phyloP scores from a whole-genome alignment of 2,797 vertebrate genomes.

The Rhinichthys osculus region DNA sequence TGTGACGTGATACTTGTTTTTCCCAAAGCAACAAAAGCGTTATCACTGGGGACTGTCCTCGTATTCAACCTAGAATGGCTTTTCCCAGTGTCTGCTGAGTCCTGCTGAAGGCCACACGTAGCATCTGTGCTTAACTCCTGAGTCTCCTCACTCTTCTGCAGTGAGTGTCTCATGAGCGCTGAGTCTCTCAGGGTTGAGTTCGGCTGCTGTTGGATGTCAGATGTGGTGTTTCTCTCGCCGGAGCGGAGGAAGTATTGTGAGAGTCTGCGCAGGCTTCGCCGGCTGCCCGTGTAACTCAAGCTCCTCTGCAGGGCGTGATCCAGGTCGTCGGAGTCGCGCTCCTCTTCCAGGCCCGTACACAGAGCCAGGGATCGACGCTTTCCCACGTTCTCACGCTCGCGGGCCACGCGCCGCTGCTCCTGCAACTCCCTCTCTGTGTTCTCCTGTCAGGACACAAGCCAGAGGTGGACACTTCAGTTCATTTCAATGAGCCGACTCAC shows the following conservation, averaged over 20 bases:
- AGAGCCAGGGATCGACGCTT: constrained; percentile 81
- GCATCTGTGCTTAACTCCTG: constrained; percentile 4
- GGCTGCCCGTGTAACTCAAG: constrained; percentile 75
- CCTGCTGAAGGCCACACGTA: neutral
- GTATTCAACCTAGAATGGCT: constrained; percentile 51
- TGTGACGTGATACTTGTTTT: constrained; percentile 14
- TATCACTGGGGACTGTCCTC: constrained; percentile 19
- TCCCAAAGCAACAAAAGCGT: constrained; percentile 2
- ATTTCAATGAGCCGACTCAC: no score
- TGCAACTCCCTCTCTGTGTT: constrained; percentile 81
- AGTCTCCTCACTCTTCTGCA: neutral
- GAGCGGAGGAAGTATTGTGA: constrained; percentile 61
- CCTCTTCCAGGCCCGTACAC: constrained; percentile 73
- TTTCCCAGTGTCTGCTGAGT: neutral
- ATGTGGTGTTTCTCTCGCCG: constrained; percentile 26
- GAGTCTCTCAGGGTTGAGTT: neutral
- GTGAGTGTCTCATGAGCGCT: neutral
- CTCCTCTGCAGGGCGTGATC: constrained; percentile 81
- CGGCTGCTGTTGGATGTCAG: constrained; percentile 18
- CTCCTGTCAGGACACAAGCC: constrained; percentile 71
- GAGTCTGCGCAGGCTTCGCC: constrained; percentile 75
- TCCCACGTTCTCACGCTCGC: constrained; percentile 76
- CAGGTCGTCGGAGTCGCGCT: constrained; percentile 72
- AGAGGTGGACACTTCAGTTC: neutral
- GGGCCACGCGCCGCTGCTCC: constrained; percentile 79